Evolutionary conservation across 2,797 vertebrate species (phyloP).

Genomic region (Acrossocheilus wenchowensis): DNA sequence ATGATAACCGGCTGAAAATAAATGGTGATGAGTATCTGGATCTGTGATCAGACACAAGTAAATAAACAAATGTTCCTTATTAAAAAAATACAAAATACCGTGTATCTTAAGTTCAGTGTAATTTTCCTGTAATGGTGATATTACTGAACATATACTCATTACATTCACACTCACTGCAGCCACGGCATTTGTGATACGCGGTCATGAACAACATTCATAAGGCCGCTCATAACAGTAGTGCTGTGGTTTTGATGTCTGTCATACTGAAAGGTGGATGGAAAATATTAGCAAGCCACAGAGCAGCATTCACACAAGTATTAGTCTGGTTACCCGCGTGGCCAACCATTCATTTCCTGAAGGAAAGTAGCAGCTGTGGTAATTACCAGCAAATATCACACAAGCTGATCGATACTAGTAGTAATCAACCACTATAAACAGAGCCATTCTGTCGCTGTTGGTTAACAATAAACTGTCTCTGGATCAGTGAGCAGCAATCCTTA

Average conservation of each 20-base stretch:
- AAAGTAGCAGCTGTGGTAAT: background rate
- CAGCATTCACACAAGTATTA: slow-evolving; percentile 15
- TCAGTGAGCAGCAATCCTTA: background rate
- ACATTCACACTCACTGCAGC: background rate
- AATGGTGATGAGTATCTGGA: background rate
- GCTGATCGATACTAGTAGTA: background rate
- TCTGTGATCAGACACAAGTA: background rate
- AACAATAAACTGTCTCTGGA: slow-evolving; percentile 20
- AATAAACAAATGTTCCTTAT: too few relatives aligned
- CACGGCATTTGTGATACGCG: background rate
- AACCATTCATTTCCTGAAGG: background rate
- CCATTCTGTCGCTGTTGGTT: slow-evolving; percentile 25
- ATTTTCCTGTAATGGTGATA: background rate
- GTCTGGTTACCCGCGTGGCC: slow-evolving; percentile 4
- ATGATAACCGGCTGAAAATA: background rate
- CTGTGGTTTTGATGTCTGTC: background rate
- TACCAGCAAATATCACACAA: background rate
- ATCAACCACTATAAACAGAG: slow-evolving; percentile 26
- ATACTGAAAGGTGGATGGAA: slow-evolving; percentile 11
- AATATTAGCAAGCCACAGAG: slow-evolving; percentile 31
- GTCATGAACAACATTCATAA: background rate
- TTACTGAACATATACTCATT: background rate
- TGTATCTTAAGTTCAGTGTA: background rate
- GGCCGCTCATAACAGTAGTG: background rate
- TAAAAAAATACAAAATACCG: background rate